These are phyloP conservation scores for Callorhinus ursinus DNA, from an alignment of 2,113 vertebrate species.

Conservation along the genomic window DNA sequence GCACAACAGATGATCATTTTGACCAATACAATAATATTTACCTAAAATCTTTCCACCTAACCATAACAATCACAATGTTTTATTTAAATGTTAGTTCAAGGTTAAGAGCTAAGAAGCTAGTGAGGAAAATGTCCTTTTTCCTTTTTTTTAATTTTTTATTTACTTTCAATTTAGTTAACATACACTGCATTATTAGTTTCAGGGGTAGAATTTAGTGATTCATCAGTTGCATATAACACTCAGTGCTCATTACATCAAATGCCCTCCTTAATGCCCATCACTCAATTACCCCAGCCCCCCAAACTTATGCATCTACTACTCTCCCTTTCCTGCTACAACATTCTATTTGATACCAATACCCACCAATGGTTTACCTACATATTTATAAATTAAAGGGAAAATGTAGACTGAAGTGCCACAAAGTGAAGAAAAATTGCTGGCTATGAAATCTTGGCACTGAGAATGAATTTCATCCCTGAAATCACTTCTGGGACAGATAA, in stretches of 20 bases:
- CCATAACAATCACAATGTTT: background rate
- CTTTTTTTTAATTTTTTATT: background rate
- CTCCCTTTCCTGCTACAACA: background rate
- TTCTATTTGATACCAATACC: background rate
- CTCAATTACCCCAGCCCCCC: background rate
- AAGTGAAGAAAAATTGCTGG: background rate
- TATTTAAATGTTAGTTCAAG: background rate
- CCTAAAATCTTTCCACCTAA: background rate
- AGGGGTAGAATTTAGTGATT: background rate
- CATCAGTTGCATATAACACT: background rate
- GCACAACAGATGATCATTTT: background rate
- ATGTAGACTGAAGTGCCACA: background rate
- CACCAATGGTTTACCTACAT: background rate
- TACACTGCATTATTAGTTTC: background rate
- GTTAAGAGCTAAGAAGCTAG: background rate
- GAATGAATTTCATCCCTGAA: background rate
- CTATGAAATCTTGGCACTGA: background rate
- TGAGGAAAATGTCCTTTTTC: background rate
- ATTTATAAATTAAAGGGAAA: slow-evolving; percentile 17
- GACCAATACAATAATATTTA: background rate
- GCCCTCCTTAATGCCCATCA: background rate
- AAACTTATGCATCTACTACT: background rate
- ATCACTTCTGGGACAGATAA: background rate
- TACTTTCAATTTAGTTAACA: background rate
- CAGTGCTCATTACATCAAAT: background rate